phyloP scores from a whole-genome alignment of 2,888 invertebrate species.

The Platycheirus albimanus region DNA sequence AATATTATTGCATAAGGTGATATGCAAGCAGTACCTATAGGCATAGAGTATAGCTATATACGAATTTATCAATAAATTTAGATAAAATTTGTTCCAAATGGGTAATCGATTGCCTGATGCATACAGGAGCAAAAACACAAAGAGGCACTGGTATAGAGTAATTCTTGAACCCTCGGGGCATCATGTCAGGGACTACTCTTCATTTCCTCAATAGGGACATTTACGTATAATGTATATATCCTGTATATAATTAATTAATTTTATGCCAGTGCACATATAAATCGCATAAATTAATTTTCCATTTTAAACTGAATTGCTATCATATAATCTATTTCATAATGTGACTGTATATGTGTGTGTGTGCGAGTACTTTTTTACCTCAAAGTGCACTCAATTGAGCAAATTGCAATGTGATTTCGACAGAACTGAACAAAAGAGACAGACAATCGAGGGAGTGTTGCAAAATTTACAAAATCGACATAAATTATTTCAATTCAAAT shows the following conservation, averaged over 20 bases:
- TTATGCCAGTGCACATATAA: conserved; percentile 55
- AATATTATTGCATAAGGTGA: too few species aligned
- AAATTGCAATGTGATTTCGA: conserved; percentile 23
- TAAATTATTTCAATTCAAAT: conserved; percentile 64
- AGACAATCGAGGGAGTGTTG: background rate
- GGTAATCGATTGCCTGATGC: conserved; percentile 40
- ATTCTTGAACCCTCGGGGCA: conserved; percentile 26
- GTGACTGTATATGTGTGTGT: background rate
- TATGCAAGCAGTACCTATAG: too few species aligned
- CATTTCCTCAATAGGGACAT: conserved; percentile 20
- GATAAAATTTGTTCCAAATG: conserved; percentile 53
- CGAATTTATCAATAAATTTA: background rate
- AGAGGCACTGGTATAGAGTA: background rate
- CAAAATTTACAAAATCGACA: conserved; percentile 39
- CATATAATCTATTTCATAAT: background rate
- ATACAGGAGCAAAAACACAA: too few species aligned
- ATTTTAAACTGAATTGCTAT: conserved; percentile 7
- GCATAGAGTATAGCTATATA: too few species aligned
- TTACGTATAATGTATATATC: background rate
- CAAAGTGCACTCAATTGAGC: conserved; percentile 52
- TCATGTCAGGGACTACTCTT: conserved; percentile 10
- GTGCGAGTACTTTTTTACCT: conserved; percentile 1
- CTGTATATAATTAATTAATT: conserved; percentile 58
- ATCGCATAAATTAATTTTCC: conserved; percentile 61
- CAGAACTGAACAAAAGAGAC: conserved; percentile 2